phyloP scores from a whole-genome alignment of 2,888 invertebrate species.

The Catocala sponsa region DNA sequence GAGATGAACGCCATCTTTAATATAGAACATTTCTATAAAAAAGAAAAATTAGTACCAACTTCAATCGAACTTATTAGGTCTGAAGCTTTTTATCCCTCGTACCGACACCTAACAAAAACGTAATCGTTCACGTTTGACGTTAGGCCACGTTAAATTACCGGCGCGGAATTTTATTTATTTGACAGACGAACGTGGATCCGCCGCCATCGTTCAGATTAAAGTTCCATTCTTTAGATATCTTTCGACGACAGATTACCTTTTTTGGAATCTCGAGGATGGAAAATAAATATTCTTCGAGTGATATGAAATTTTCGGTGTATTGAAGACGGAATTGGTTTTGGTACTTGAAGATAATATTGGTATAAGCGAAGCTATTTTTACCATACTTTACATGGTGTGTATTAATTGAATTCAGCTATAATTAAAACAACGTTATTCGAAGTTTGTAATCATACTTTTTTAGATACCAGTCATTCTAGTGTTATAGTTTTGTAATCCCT shows the following conservation, averaged over 20 bases:
- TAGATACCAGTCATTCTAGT: too few species aligned
- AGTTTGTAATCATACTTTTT: too few species aligned
- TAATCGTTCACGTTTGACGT: conserved; percentile 66
- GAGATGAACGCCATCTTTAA: too few species aligned
- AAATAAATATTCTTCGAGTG: conserved; percentile 43
- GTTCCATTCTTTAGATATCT: conserved; percentile 54
- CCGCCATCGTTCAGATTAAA: conserved; percentile 49
- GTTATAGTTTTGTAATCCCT: too few species aligned
- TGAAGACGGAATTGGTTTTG: conserved; percentile 16
- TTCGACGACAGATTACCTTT: conserved; percentile 53
- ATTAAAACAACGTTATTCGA: too few species aligned
- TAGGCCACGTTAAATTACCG: conserved; percentile 65
- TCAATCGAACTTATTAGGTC: conserved; percentile 4
- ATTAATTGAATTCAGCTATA: too few species aligned
- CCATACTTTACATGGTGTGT: too few species aligned
- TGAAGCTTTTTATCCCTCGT: conserved; percentile 25
- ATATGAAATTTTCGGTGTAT: conserved; percentile 33
- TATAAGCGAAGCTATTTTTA: too few species aligned
- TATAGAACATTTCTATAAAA: too few species aligned
- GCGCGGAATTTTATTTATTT: conserved; percentile 64
- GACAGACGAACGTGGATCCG: conserved; percentile 54
- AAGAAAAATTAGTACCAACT: neutral
- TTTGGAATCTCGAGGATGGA: conserved; percentile 39
- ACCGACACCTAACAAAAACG: conserved; percentile 53
- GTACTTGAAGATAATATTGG: conserved; percentile 25